Base-by-base conservation (phyloP, 2,888 invertebrate species). In the Tachina fera region DNA sequence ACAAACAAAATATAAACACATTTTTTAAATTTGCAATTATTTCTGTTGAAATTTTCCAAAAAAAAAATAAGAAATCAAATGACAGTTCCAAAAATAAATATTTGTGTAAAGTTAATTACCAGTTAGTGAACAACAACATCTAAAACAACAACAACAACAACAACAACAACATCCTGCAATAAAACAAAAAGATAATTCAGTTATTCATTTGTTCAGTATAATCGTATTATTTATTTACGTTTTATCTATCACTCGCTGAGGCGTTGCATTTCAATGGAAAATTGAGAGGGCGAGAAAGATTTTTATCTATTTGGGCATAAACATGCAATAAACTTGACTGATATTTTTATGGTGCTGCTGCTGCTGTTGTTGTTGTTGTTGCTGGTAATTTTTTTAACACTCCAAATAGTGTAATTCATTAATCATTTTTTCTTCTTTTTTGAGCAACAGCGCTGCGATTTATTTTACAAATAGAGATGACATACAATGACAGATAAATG, bases 261-360 rank as follows among this genome's bases (percentile, higher is more conserved):
- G 63, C 60, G 58, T 79, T 78, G 78, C 83, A 70, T 83, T 83
- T 83, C 43, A 61, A 70, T 79, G 58, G 56, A 61, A 61, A 67
- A 49, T 58, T 65, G 31, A 65, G 45, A 41, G 58, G 53, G 19
- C 53, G 53, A 9, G 53, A 19, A 45, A 16, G 41, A 56, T 61
- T 47, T 70, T 83, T 83, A 75, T 83, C 74, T 79, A 53, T 58
- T 77, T 77, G 47, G 56, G 43, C 41, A 71, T 71, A 76, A 76
- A 76, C 81, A 81, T 75, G 75, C 68, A 75, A 77, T 75, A 51
- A 49, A 53, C 16, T 51, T 74, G 19, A 51, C 19, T 60, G 63
- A 41, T 19, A n/a, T 47, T 67, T 49, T 49, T 67, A 10, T n/a
- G 4, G 31, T 53, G 31, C 6, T 31, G 31, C 31, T 31, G 31